Conservation (phyloP, 2,797 vertebrate genomes). For the Spatula clypeata region DNA sequence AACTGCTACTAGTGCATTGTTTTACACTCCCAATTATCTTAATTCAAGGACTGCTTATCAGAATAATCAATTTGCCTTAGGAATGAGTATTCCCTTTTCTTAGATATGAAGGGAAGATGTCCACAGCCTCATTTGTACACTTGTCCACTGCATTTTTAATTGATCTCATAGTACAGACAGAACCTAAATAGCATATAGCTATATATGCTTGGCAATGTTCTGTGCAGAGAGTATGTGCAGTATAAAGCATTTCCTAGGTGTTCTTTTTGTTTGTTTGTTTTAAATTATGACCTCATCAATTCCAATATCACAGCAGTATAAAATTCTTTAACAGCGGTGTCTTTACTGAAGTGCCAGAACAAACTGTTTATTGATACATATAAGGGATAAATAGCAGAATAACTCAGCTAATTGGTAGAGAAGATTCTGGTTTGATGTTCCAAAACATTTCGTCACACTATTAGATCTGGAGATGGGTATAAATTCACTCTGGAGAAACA, state of each 20-base stretch:
- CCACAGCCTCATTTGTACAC: background rate
- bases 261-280: background rate
- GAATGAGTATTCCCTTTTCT: background rate
- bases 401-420: background rate
- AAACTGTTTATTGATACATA: background rate
- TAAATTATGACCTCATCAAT: background rate
- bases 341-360: background rate
- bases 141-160: background rate
- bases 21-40: background rate
- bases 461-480: background rate
- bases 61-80: background rate
- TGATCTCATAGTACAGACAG: background rate
- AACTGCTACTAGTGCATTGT: background rate
- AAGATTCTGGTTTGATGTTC: background rate
- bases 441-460: background rate
- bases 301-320: fast-evolving
- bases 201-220: background rate
- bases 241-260: fast-evolving
- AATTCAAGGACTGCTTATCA: background rate
- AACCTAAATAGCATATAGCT: background rate
- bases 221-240: fast-evolving
- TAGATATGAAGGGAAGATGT: background rate
- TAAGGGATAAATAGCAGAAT: constrained; percentile 10
- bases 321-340: background rate
- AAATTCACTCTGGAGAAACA: constrained; percentile 15